Percentiles rank a stretch among this genome's conserved stretches.
Conservation (phyloP, 1,140 invertebrate genomes). For the Ylistrum balloti region DNA sequence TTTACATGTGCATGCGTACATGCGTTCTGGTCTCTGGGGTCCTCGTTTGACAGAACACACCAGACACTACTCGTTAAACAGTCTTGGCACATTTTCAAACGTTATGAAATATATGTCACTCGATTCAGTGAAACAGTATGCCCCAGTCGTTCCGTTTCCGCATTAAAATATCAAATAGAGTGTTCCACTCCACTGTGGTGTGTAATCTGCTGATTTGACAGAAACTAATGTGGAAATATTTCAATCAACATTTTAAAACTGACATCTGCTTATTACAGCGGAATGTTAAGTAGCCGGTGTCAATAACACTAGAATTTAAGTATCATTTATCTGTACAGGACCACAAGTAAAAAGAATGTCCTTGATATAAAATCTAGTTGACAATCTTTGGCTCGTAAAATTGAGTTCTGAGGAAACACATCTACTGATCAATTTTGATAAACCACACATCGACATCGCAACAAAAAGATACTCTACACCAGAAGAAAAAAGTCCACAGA, state of each 20-base stretch:
- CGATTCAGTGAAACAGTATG: not conserved
- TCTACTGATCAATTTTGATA: too few relatives aligned
- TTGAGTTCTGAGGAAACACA: too few relatives aligned
- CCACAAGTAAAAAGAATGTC: not conserved
- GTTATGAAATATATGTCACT: slow-evolving; percentile 20
- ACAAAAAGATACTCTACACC: too few relatives aligned
- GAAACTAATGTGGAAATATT: not conserved
- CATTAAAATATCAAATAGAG: slow-evolving; percentile 29
- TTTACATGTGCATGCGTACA: not conserved
- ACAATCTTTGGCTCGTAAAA: too few relatives aligned
- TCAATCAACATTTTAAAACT: not conserved
- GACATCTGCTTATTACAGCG: not conserved
- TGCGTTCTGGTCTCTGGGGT: not conserved
- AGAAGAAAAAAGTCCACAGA: too few relatives aligned
- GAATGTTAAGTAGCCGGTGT: not conserved
- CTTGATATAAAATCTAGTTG: too few relatives aligned
- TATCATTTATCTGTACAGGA: not conserved
- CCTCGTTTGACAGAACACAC: slow-evolving; percentile 15
- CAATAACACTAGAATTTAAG: not conserved
- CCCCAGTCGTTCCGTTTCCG: not conserved
- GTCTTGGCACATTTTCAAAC: not conserved
- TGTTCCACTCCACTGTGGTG: not conserved
- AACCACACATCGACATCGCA: too few relatives aligned
- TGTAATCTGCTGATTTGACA: not conserved
- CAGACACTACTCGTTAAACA: not conserved